phyloP scores from a whole-genome alignment of 1,140 invertebrate species.

The Sycophila sp. region DNA sequence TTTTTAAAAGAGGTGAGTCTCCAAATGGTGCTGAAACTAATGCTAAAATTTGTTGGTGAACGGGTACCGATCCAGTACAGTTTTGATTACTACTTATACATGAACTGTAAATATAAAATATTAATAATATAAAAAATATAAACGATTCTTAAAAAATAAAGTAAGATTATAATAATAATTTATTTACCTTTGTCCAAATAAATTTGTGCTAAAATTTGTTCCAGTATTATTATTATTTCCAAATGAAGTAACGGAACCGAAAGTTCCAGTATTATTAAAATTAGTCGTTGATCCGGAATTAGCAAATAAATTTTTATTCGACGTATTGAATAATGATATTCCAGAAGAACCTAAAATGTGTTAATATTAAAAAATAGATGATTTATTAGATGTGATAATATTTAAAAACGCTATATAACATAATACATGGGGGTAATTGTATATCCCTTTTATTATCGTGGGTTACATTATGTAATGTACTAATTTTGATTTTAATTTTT shows the following conservation, averaged over 20 bases:
- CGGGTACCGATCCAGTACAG: conserved; percentile 59
- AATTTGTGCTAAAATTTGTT: conserved; percentile 50
- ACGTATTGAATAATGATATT: conserved; percentile 64
- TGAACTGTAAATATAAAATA: conserved; percentile 42
- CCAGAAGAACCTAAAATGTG: conserved; percentile 62
- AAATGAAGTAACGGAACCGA: conserved; percentile 57
- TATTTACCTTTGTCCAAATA: conserved; percentile 54
- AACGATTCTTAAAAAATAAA: neutral
- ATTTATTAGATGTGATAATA: too few species aligned
- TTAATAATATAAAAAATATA: neutral
- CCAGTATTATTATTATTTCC: conserved; percentile 59
- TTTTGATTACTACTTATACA: conserved; percentile 54
- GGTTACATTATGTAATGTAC: too few species aligned
- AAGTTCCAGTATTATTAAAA: conserved; percentile 56
- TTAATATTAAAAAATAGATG: too few species aligned
- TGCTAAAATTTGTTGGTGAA: conserved; percentile 76
- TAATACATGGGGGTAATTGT: too few species aligned
- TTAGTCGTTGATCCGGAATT: conserved; percentile 51
- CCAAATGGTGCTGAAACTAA: conserved; percentile 80
- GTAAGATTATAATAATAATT: conserved; percentile 25
- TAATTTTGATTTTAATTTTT: too few species aligned
- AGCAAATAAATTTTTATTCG: conserved; percentile 69
- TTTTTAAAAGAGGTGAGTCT: conserved; percentile 81
- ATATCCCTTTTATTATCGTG: too few species aligned
- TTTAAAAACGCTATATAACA: too few species aligned